A percentile compares a stretch with the other conserved stretches of the same genome.
Conservation (phyloP, 2,888 invertebrate genomes). For the Notodonta dromedarius region DNA sequence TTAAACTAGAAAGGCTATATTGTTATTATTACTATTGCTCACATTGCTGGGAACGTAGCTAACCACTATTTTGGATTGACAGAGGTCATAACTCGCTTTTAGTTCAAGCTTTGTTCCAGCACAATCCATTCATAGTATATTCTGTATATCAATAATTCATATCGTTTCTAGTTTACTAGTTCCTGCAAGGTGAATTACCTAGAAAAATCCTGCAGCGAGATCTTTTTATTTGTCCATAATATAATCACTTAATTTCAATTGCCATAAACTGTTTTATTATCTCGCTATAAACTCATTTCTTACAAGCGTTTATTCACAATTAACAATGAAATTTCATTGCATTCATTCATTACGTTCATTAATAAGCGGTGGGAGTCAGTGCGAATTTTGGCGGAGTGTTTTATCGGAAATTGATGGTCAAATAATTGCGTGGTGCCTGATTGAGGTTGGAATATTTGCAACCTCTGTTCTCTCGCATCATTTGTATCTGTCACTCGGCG, state of each 20-base stretch:
- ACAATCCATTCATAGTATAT: neutral
- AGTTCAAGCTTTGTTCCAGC: neutral
- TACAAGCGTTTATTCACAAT: slow-evolving; percentile 20
- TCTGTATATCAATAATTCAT: neutral
- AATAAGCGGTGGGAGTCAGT: slow-evolving; percentile 24
- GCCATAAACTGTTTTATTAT: neutral
- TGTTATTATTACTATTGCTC: slow-evolving; percentile 35
- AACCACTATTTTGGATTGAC: slow-evolving; percentile 4
- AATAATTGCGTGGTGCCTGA: slow-evolving; percentile 59
- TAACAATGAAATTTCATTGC: slow-evolving; percentile 16
- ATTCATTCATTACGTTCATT: slow-evolving; percentile 34
- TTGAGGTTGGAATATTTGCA: slow-evolving; percentile 48
- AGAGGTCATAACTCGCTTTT: neutral
- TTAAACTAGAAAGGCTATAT: slow-evolving; percentile 33
- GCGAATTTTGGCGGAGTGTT: slow-evolving; percentile 44
- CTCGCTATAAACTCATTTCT: neutral
- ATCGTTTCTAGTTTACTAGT: too few species aligned
- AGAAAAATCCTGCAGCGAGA: neutral
- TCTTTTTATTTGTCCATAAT: too few species aligned
- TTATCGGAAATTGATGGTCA: slow-evolving; percentile 65
- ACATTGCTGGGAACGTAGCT: slow-evolving; percentile 20
- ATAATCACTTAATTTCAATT: neutral
- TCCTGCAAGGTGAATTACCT: neutral
- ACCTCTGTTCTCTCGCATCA: slow-evolving; percentile 57
- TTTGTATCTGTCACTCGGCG: slow-evolving; percentile 57